Percentiles rank a stretch among this genome's conserved stretches.
These are phyloP conservation scores for Alloscopus bannaensis DNA, from an alignment of 2,888 invertebrate genomes.

Conservation along the genomic window DNA sequence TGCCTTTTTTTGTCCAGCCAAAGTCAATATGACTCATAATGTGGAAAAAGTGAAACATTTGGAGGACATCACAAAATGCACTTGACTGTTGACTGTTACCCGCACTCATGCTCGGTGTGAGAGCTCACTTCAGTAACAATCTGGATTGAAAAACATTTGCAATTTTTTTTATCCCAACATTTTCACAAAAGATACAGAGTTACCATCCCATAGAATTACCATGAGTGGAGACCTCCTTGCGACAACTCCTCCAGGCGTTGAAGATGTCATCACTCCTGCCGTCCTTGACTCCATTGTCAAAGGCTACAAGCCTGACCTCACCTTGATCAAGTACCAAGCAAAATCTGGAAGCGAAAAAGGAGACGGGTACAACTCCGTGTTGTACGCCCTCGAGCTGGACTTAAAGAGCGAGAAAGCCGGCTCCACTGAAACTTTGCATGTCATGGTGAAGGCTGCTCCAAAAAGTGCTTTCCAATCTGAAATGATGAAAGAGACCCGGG, in stretches of 20 bases:
- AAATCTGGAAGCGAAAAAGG: conserved; percentile 64
- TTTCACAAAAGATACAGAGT: no score
- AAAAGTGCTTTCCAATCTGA: conserved; percentile 47
- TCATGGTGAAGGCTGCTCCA: conserved; percentile 69
- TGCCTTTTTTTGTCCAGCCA: no score
- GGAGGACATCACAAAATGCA: no score
- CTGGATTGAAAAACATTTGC: no score
- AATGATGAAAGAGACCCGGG: conserved; percentile 67
- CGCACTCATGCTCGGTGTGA: no score
- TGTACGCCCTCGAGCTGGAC: conserved; percentile 66
- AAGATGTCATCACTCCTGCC: conserved; percentile 68
- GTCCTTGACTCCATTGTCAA: conserved; percentile 62
- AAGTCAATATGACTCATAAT: no score
- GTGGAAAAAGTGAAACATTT: no score
- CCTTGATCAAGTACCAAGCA: conserved; percentile 50
- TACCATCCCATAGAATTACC: no score
- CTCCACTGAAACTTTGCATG: conserved; percentile 47
- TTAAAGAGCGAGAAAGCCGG: conserved; percentile 47
- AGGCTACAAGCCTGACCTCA: conserved; percentile 55
- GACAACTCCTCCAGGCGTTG: conserved; percentile 67
- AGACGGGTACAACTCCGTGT: conserved; percentile 71
- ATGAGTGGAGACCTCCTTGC: no score
- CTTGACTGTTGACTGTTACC: no score
- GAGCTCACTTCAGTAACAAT: no score
- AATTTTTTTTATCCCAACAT: no score